Percentiles rank a stretch among this genome's conserved stretches.
These are phyloP conservation scores for Neocrepidodera transversa DNA, from an alignment of 2,888 invertebrate genomes.

Conservation along the genomic window DNA sequence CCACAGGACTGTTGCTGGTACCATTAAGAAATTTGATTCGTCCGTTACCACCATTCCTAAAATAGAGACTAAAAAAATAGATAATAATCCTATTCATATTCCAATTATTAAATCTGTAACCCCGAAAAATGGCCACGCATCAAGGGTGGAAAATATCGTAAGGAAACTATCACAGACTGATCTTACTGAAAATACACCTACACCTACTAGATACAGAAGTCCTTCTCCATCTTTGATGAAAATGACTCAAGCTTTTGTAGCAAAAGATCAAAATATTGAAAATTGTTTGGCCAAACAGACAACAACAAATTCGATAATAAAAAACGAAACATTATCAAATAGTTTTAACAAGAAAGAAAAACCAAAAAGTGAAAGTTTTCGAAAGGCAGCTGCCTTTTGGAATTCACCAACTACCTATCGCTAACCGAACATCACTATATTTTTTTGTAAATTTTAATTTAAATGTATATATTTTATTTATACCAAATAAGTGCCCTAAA, in stretches of 20 bases:
- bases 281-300: constrained; percentile 43
- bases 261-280: constrained; percentile 59
- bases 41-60: constrained; percentile 19
- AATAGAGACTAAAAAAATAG: too few relatives aligned
- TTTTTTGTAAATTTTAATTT: too few relatives aligned
- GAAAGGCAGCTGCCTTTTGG: constrained; percentile 60
- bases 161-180: constrained; percentile 38
- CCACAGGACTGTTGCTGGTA: constrained; percentile 54
- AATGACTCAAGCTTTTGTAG: constrained; percentile 61
- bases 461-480: constrained; percentile 35
- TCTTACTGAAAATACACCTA: background rate
- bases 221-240: constrained; percentile 59
- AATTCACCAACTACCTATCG: constrained; percentile 52
- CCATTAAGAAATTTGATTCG: constrained; percentile 56
- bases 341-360: constrained; percentile 44
- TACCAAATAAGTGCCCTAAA: constrained; percentile 39
- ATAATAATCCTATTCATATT: background rate
- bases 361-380: constrained; percentile 57
- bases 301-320: background rate
- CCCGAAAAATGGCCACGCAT: constrained; percentile 11
- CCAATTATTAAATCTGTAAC: background rate
- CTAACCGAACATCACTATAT: too few relatives aligned
- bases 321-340: constrained; percentile 30
- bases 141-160: constrained; percentile 42
- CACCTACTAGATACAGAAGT: constrained; percentile 57